Evolutionary conservation across 2,797 vertebrate species (phyloP).

Genomic region (Eospalax fontanierii): DNA sequence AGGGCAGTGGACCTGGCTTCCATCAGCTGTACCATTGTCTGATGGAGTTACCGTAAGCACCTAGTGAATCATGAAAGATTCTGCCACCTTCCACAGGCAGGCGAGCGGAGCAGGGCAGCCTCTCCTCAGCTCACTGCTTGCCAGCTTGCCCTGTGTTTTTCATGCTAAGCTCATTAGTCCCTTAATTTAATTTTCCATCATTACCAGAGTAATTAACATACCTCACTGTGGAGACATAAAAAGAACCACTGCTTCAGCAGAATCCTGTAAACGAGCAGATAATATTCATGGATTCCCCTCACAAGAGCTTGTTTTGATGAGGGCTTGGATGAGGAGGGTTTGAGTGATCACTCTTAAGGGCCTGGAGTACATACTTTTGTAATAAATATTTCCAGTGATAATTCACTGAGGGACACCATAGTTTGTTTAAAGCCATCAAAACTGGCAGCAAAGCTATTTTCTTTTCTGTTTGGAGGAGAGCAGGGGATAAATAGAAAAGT

Average conservation of each 20-base stretch:
- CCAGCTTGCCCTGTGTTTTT: constrained; percentile 68
- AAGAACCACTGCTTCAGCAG: constrained; percentile 68
- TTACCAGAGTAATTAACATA: constrained; percentile 84
- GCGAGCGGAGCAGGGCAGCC: not conserved
- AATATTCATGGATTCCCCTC: not conserved
- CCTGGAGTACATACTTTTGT: constrained; percentile 32
- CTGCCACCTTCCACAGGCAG: accelerated
- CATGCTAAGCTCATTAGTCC: constrained; percentile 85
- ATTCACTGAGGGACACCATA: constrained; percentile 39
- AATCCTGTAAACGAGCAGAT: constrained; percentile 59
- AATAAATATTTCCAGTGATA: constrained; percentile 68
- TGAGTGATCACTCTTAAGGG: constrained; percentile 49
- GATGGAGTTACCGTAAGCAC: accelerated
- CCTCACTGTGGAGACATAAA: constrained; percentile 59
- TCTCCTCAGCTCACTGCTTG: not conserved
- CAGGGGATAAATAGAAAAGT: constrained; percentile 3
- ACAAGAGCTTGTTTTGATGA: constrained; percentile 19
- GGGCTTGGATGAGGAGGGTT: not conserved
- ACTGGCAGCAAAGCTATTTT: constrained; percentile 55
- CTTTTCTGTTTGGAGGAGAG: constrained; percentile 25
- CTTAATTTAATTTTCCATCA: constrained; percentile 88
- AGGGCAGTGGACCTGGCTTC: not conserved
- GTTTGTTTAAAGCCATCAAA: constrained; percentile 54
- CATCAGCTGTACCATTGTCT: accelerated
- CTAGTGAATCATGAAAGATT: not conserved